Conservation (phyloP, 2,888 invertebrate genomes). For the Brachylomia viminalis region DNA sequence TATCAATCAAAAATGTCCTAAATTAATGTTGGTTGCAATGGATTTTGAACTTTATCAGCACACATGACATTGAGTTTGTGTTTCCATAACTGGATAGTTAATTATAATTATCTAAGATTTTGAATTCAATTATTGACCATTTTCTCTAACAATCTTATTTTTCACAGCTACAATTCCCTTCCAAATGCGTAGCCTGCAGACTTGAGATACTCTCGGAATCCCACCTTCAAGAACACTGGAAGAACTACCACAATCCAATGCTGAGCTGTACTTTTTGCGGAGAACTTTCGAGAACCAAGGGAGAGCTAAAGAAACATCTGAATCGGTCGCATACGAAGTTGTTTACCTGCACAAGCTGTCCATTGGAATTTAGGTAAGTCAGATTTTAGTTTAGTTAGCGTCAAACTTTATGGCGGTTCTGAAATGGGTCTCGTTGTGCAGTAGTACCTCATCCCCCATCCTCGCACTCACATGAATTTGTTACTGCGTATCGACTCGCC, state of each 20-base stretch:
- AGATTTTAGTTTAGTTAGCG: too few relatives aligned
- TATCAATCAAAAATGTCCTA: too few relatives aligned
- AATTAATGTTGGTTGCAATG: too few relatives aligned
- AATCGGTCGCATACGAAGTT: slow-evolving; percentile 64
- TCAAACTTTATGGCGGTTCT: too few relatives aligned
- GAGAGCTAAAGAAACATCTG: slow-evolving; percentile 66
- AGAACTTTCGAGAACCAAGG: slow-evolving; percentile 54
- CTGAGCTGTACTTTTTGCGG: slow-evolving; percentile 70
- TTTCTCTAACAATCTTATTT: not conserved
- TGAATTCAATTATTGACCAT: not conserved
- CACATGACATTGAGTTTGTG: not conserved
- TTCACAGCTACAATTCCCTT: slow-evolving; percentile 45
- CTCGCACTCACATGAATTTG: too few relatives aligned
- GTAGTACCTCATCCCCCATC: too few relatives aligned
- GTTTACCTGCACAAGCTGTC: slow-evolving; percentile 72
- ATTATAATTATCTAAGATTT: not conserved
- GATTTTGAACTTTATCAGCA: too few relatives aligned
- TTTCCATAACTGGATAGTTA: not conserved
- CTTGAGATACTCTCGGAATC: slow-evolving; percentile 14
- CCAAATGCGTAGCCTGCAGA: slow-evolving; percentile 42
- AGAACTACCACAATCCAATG: slow-evolving; percentile 36
- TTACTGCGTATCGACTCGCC: too few relatives aligned
- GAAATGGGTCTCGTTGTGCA: too few relatives aligned
- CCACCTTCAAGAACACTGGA: slow-evolving; percentile 53
- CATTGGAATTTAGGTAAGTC: slow-evolving; percentile 66